Evolutionary conservation across 2,888 invertebrate species (phyloP).

Genomic region (Atrina japonica): DNA sequence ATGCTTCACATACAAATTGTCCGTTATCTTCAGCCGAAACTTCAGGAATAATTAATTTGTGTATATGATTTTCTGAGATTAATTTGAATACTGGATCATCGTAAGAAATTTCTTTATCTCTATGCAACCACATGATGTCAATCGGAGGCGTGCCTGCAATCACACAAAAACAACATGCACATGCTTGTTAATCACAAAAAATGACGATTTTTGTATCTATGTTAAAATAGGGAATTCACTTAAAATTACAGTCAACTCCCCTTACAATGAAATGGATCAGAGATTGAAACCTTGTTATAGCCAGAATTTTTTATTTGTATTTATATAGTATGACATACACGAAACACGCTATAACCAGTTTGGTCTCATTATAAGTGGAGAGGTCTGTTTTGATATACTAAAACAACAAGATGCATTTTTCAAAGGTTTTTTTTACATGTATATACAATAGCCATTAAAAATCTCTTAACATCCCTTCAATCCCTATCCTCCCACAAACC

Average conservation of each 20-base stretch:
- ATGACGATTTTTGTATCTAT: not conserved
- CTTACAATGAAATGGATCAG: no score
- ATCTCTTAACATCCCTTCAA: no score
- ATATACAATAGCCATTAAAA: no score
- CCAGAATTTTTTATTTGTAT: no score
- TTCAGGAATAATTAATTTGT: conserved; percentile 83
- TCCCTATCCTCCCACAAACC: no score
- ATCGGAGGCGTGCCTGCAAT: conserved; percentile 83
- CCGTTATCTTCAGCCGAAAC: conserved; percentile 70
- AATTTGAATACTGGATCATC: conserved; percentile 84
- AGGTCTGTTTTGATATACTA: no score
- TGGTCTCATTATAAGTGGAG: no score
- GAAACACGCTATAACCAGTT: no score
- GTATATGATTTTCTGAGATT: conserved; percentile 83
- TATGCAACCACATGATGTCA: conserved; percentile 86
- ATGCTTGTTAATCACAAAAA: conserved; percentile 3
- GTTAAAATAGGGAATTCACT: not conserved
- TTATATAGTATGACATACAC: no score
- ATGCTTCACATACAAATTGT: conserved; percentile 74
- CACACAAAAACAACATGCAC: conserved; percentile 4
- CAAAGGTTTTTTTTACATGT: no score
- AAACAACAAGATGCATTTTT: no score
- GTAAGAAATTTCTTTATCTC: conserved; percentile 85
- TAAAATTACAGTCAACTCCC: not conserved
- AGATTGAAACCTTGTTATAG: no score